Base-by-base conservation (phyloP, 2,888 invertebrate genomes). In the Zygaena filipendulae region DNA sequence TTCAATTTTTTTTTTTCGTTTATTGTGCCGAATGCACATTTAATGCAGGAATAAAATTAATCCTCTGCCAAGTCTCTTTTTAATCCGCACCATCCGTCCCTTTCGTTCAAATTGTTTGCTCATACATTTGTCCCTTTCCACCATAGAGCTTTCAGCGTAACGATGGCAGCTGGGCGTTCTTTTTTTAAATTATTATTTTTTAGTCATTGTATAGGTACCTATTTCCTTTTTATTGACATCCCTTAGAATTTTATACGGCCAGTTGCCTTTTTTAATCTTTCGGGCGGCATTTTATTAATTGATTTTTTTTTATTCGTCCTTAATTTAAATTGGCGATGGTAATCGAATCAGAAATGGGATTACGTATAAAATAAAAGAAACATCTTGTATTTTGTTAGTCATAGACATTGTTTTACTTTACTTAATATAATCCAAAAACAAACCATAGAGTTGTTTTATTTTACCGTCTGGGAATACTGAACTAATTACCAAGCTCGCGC, bases 151-250 rank as follows among this genome's bases (percentile, higher is more conserved):
- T 31, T 40, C 44, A 41, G 67, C 63, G 69, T 69, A 64, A 68
- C 64, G 58, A 53, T 57, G 61, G 75, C 75, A 77, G 75, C 75
- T 77, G 75, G 61, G 55, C 56, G 55, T 63, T 63, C 59, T 51
- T 67, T 69, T 69, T 69, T 66, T 47, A 43, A 56, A 54, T 47
- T 50, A 50, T 53, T 49, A 55, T 61, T 53, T 59, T 60, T 58
- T n/a, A n/a, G n/a, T 52, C 47, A 46, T 57, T 62, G 55, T 60
- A 57, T 57, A 48, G n/a, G n/a, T n/a, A n/a, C n/a, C n/a, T n/a
- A n/a, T 57, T 53, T 47, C 50, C 59, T 64, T 60, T 61, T 66
- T 64, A 64, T 59, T 60, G 62, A 55, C 61, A 56, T 61, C 70
- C 68, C 67, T 63, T 61, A 62, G 50, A 63, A 57, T 59, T 62